Evolutionary conservation across 64 coral and sea anemone species (phyloP), one percentile per base, ranked within the genome.

Genomic region (Catalaphyllia jardinei): DNA sequence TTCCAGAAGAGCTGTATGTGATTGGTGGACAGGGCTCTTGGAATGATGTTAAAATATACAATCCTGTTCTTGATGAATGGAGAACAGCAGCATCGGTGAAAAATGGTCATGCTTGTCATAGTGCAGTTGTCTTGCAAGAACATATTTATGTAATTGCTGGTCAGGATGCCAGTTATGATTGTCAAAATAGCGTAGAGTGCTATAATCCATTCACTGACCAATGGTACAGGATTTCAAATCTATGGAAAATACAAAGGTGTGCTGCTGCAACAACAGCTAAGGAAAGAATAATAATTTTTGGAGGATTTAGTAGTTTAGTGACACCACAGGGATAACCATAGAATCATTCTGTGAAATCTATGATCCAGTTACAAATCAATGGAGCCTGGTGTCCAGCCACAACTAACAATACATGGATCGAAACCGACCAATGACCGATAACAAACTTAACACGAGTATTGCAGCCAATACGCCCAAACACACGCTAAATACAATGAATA

Each of bases 81-180:
- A 50, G 31, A 46, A 8, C 15, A 4, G 28, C 67, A 63, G 10
- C 76, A 51, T 30, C 60, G 7, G 80, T 89, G 76, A 50, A 63
- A 19, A 49, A 30, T 71, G 29, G 52, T 3, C 76, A 76, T 2
- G 19, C 14, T 6, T 33, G 20, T 38, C 76, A 89, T 38, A 52
- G 38, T 89, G 88, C 88, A 65, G 76, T 72, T 49, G 2, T 71
- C 7, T 18, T 71, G 13, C 33, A 16, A 25, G n/a, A 67, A 10
- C 67, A n/a, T 29, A 67, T 87, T 20, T 87, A 87, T 30, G 67
- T 87, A 1, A 29, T 75, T 54, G 85, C 62, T 54, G 85, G 63
- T 18, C 1, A 24, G 9, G 6, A n/a, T 11, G 69, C 8, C 15
- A 57, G 10, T 3, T 8, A 52, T 0, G 27, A 33, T 22, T 64